phyloP scores from a whole-genome alignment of 2,797 vertebrate genomes.

The Squalus acanthias region DNA sequence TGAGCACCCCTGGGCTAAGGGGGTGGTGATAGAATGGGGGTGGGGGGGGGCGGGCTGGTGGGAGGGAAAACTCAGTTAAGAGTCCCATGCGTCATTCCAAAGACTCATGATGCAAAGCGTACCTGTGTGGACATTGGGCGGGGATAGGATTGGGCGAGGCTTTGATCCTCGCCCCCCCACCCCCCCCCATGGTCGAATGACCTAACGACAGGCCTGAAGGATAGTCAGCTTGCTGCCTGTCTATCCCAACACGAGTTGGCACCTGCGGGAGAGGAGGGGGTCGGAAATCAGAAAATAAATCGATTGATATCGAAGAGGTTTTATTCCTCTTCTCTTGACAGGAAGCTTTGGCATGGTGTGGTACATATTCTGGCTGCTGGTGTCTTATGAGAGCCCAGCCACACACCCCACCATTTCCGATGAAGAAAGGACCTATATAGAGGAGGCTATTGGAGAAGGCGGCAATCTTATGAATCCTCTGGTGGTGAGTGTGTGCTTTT shows the following conservation, averaged over 20 bases:
- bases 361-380: slow-evolving; percentile 86
- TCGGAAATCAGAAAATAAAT: neutral
- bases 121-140: neutral
- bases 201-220: neutral
- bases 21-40: neutral
- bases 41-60: neutral
- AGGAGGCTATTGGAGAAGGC: slow-evolving; percentile 80
- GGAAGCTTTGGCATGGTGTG: slow-evolving; percentile 80
- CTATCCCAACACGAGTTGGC: neutral
- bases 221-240: neutral
- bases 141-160: too few relatives aligned
- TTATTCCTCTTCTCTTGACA: slow-evolving; percentile 46
- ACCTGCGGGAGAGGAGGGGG: neutral
- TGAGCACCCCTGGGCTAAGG: neutral
- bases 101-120: neutral
- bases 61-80: neutral
- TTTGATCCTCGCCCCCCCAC: neutral
- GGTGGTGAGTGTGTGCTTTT: slow-evolving; percentile 52
- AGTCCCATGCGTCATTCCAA: neutral
- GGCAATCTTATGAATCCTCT: slow-evolving; percentile 73
- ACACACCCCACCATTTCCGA: slow-evolving; percentile 80
- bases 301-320: neutral
- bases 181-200: neutral
- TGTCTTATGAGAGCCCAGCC: slow-evolving; percentile 84
- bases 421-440: slow-evolving; percentile 80